These are phyloP conservation scores for Choreutis nemorana DNA, from an alignment of 2,888 invertebrate species.

Conservation along the genomic window DNA sequence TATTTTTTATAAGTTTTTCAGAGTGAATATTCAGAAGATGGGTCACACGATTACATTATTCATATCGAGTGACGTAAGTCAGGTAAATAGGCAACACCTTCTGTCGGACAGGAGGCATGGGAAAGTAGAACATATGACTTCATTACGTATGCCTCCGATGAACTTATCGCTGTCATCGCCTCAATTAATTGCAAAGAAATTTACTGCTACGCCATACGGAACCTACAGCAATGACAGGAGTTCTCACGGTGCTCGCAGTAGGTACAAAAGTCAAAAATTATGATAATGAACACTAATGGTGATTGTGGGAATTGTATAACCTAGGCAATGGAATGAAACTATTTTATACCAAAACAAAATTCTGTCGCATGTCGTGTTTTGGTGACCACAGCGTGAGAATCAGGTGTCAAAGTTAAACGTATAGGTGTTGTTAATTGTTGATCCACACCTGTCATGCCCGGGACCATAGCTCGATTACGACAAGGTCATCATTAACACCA, in stretches of 20 bases:
- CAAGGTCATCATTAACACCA: constrained; percentile 29
- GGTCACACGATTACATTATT: background rate
- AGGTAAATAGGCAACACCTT: too few species aligned
- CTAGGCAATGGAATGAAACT: too few species aligned
- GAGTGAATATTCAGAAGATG: too few species aligned
- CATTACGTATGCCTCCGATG: constrained; percentile 45
- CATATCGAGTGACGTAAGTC: constrained; percentile 10
- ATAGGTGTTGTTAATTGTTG: constrained; percentile 34
- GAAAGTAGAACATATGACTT: constrained; percentile 44
- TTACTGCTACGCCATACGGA: constrained; percentile 39
- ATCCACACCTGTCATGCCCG: constrained; percentile 58
- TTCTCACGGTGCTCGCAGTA: constrained; percentile 55
- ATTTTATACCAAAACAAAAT: too few species aligned
- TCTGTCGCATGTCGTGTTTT: too few species aligned
- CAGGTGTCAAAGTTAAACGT: constrained; percentile 39
- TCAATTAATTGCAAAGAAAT: constrained; percentile 60
- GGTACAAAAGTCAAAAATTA: too few species aligned
- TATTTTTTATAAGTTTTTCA: too few species aligned
- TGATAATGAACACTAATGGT: too few species aligned
- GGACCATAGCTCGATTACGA: too few species aligned
- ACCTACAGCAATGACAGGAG: constrained; percentile 22
- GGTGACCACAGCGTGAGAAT: constrained; percentile 26
- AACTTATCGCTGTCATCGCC: constrained; percentile 51
- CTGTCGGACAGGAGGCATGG: constrained; percentile 35
- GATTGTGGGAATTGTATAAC: too few species aligned